A percentile compares a stretch with the other conserved stretches of the same genome.
These are phyloP conservation scores for Thunnus thynnus DNA, from an alignment of 2,113 vertebrate species.

Conservation along the genomic window DNA sequence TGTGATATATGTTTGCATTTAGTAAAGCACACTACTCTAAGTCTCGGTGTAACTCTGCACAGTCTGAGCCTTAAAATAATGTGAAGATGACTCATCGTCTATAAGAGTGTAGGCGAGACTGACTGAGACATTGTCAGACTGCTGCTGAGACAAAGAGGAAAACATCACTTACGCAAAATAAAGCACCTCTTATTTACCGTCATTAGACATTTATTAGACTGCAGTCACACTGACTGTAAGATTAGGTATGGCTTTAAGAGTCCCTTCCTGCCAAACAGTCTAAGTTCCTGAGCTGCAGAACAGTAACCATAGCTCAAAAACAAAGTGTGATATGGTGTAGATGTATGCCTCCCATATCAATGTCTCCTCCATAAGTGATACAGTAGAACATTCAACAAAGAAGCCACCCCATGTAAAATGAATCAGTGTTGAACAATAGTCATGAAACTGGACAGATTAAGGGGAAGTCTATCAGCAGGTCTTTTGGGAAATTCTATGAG, in stretches of 20 bases:
- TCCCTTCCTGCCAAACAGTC: not conserved
- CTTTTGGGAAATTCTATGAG: constrained; percentile 42
- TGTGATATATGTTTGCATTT: too few relatives aligned
- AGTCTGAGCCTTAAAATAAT: too few relatives aligned
- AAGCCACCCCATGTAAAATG: not conserved
- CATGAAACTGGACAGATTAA: constrained; percentile 18
- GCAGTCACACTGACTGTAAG: not conserved
- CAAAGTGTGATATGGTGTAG: not conserved
- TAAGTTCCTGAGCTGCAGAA: not conserved
- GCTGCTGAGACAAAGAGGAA: constrained; percentile 28
- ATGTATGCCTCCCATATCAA: too few relatives aligned
- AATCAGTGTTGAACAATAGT: not conserved
- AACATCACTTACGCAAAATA: constrained; percentile 20
- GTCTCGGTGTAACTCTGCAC: too few relatives aligned
- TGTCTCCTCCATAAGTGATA: not conserved
- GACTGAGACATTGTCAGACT: not conserved
- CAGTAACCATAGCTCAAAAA: not conserved
- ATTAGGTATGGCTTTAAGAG: not conserved
- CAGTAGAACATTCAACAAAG: not conserved
- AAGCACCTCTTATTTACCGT: constrained; percentile 16
- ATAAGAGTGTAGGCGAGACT: not conserved
- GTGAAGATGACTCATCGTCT: not conserved
- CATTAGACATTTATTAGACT: constrained; percentile 10
- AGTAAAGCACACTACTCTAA: too few relatives aligned
- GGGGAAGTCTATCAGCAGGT: constrained; percentile 32